Evolutionary conservation across 2,797 vertebrate species (phyloP).

Genomic region (Molossus molossus): DNA sequence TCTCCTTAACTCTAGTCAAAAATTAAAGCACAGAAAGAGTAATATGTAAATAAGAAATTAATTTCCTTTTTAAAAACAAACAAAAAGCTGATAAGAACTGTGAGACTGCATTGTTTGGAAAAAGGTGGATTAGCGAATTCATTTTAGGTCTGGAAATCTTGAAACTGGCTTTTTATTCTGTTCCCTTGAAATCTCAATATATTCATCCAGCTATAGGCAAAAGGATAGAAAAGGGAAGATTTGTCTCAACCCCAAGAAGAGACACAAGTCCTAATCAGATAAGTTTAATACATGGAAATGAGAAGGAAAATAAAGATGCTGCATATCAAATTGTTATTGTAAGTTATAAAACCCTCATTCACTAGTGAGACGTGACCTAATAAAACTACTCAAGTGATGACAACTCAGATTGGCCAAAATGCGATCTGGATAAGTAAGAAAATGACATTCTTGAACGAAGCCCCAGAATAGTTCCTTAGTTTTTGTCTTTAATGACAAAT

Average conservation of each 20-base stretch:
- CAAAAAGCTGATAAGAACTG: neutral
- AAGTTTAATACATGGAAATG: neutral
- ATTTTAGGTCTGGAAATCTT: neutral
- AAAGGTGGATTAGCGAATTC: neutral
- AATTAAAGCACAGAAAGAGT: neutral
- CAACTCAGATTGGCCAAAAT: neutral
- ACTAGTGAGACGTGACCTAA: neutral
- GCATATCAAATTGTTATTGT: neutral
- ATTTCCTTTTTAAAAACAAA: neutral
- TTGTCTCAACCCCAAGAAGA: rapidly evolving
- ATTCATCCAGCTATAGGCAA: neutral
- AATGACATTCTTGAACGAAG: neutral
- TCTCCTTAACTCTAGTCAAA: neutral
- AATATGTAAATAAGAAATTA: neutral
- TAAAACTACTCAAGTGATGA: neutral
- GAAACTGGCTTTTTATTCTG: neutral
- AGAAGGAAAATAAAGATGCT: neutral
- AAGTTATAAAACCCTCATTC: neutral
- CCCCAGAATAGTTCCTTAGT: neutral
- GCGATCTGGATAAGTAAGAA: neutral
- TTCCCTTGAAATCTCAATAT: neutral
- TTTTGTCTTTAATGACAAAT: neutral
- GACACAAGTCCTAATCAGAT: neutral
- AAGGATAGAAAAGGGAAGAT: neutral
- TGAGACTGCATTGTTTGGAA: neutral